Conservation (phyloP, 2,797 vertebrate genomes). For the Xerus rutilus region DNA sequence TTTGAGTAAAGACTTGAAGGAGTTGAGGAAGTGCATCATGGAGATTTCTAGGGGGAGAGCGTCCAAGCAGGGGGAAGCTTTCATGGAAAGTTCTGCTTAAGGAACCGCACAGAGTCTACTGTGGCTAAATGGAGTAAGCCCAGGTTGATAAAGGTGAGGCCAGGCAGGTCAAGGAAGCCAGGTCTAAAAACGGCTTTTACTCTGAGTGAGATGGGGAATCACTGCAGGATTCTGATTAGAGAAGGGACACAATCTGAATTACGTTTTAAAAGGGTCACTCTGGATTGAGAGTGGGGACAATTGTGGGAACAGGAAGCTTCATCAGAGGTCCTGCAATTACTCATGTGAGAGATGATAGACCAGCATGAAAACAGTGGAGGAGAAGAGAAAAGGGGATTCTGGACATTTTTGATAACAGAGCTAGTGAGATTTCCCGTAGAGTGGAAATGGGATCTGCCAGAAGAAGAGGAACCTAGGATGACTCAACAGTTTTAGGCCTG, state of each 20-base stretch:
- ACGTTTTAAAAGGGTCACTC: neutral
- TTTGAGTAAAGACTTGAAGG: neutral
- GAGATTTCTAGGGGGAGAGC: fast-evolving
- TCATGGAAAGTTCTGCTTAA: neutral
- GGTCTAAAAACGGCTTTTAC: neutral
- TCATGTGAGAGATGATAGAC: neutral
- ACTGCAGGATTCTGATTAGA: neutral
- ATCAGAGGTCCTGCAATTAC: neutral
- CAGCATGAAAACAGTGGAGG: neutral
- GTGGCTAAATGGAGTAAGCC: neutral
- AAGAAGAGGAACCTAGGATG: neutral
- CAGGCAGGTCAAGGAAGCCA: neutral
- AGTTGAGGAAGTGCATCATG: neutral
- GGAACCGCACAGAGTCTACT: neutral
- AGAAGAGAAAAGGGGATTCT: neutral
- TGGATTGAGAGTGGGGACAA: neutral
- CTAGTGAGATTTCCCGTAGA: neutral
- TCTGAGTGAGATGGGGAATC: neutral
- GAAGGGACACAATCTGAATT: neutral
- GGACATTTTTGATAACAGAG: neutral
- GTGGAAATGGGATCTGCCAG: neutral
- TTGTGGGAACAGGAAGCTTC: neutral
- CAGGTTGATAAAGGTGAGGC: neutral
- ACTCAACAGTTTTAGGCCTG: neutral
- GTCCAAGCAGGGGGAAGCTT: neutral